Conservation (phyloP, 1,140 invertebrate species). For the Halotydeus destructor region DNA sequence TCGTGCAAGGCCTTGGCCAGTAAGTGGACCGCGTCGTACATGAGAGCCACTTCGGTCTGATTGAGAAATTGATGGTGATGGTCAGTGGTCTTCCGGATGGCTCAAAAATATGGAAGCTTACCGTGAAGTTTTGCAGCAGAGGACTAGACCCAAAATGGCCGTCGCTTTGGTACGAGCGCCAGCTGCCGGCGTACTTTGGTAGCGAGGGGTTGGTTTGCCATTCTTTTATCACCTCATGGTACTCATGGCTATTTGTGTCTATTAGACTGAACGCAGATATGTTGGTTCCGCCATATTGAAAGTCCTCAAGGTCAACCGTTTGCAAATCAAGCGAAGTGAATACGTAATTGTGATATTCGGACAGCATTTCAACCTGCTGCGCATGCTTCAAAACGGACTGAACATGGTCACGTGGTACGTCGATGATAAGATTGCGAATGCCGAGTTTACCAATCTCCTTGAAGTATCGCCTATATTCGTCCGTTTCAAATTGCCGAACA, state of each 20-base stretch:
- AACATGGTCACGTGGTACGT: slow-evolving; percentile 18
- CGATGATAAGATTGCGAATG: slow-evolving; percentile 20
- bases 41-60: slow-evolving; percentile 79
- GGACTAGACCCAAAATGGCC: too few relatives aligned
- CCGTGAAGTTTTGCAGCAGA: slow-evolving; percentile 10
- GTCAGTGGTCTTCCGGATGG: neutral
- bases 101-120: slow-evolving; percentile 1
- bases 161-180: too few relatives aligned
- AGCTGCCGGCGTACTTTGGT: too few relatives aligned
- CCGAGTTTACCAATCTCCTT: slow-evolving; percentile 19
- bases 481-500: slow-evolving; percentile 29
- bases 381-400: slow-evolving; percentile 19
- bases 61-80: too few relatives aligned
- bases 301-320: slow-evolving; percentile 71
- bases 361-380: slow-evolving; percentile 22
- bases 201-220: slow-evolving; percentile 4
- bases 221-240: slow-evolving; percentile 15
- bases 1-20: slow-evolving; percentile 83
- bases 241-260: slow-evolving; percentile 14
- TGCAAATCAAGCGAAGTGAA: slow-evolving; percentile 42
- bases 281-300: slow-evolving; percentile 78
- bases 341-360: slow-evolving; percentile 23
- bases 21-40: slow-evolving; percentile 83
- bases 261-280: slow-evolving; percentile 55
- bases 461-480: slow-evolving; percentile 23